These are phyloP conservation scores for Lysandra bellargus DNA, from an alignment of 2,888 invertebrate species.

Conservation along the genomic window DNA sequence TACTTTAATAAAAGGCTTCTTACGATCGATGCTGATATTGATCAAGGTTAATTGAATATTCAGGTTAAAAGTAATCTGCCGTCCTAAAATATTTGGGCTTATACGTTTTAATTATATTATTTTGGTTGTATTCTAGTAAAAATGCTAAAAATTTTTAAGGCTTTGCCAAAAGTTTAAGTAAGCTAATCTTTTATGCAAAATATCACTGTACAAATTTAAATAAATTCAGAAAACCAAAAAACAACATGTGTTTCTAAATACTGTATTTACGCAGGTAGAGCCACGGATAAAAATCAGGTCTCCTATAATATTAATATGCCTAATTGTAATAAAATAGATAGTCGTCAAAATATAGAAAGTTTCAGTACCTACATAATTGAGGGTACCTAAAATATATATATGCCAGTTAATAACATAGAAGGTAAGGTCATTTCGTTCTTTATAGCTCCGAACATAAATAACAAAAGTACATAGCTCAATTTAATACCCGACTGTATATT, in stretches of 20 bases:
- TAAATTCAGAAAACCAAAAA: no score
- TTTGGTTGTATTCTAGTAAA: neutral
- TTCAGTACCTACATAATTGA: neutral
- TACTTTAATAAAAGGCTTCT: constrained; percentile 45
- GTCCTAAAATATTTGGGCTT: neutral
- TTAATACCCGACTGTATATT: constrained; percentile 7
- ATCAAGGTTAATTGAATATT: constrained; percentile 38
- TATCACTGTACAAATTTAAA: neutral
- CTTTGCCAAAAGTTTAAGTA: no score
- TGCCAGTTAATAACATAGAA: constrained; percentile 5
- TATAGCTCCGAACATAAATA: constrained; percentile 3
- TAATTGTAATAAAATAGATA: neutral
- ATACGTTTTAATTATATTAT: neutral
- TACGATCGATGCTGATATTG: constrained; percentile 42
- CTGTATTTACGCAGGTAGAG: no score
- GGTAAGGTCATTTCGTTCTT: neutral
- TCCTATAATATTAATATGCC: no score
- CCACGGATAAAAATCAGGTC: no score
- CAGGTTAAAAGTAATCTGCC: neutral
- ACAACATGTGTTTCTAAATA: no score
- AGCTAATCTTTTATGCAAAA: neutral
- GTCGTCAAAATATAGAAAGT: neutral
- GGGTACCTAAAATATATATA: neutral
- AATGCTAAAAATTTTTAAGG: no score
- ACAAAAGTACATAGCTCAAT: neutral